Percentiles rank a stretch among this genome's conserved stretches.
Evolutionary conservation across 1,140 invertebrate genomes (phyloP).

Genomic region (Parasteatoda tepidariorum): DNA sequence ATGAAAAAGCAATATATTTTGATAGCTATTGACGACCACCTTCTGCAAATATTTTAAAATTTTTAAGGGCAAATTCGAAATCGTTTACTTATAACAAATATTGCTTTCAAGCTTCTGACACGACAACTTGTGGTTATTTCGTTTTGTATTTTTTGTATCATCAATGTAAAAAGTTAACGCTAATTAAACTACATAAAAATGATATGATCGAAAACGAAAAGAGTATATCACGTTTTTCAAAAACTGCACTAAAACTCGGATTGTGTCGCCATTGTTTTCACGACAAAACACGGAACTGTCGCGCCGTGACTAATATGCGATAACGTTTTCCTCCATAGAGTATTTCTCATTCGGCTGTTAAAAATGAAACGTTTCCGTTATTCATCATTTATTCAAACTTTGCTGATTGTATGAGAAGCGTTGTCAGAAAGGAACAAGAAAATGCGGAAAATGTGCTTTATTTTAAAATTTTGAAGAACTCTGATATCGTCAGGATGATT

Average conservation of each 20-base stretch:
- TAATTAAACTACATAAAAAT: background rate
- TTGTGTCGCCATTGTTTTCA: background rate
- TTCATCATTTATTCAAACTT: background rate
- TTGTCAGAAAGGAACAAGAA: background rate
- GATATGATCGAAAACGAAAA: background rate
- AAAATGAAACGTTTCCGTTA: background rate
- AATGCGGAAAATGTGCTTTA: background rate
- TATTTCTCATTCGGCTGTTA: background rate
- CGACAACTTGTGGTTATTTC: background rate
- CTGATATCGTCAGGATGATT: too few relatives aligned
- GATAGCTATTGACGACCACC: background rate
- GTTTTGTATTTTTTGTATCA: background rate
- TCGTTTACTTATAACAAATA: background rate
- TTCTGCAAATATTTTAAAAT: background rate
- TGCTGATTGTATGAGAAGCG: background rate
- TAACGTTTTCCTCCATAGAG: background rate
- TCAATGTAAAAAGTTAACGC: background rate
- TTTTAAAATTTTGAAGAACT: too few relatives aligned
- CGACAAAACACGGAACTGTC: background rate
- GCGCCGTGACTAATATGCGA: background rate
- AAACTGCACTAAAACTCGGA: background rate
- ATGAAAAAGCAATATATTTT: background rate
- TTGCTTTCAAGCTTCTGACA: background rate
- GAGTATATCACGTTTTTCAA: background rate
- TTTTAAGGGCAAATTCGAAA: background rate